Evolutionary conservation across 1,140 invertebrate genomes (phyloP), one percentile per base, ranked within the genome.

Genomic region (Megathymus violae): DNA sequence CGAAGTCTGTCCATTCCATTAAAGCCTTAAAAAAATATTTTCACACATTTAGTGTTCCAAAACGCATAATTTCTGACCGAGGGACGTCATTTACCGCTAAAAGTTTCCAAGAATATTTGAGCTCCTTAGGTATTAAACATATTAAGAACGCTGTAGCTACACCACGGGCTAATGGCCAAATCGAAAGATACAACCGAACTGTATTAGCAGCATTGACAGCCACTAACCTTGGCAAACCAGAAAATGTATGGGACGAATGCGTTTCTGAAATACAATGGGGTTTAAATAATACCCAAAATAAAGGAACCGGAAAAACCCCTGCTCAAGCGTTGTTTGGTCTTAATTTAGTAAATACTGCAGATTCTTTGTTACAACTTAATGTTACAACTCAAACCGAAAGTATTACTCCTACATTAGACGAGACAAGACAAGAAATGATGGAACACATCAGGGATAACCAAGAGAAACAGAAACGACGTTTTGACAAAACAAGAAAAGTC

Each of bases 91-190:
- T 63, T 17, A 67, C 60, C 4, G 22, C 47, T 1, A 52, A 27
- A 48, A 34, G 4, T 25, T 59, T 56, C 22, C 4, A 52, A 16
- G 10, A 40, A 14, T 52, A 40, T 16, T 6, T 52, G 1, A 6
- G 40, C 3, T 52, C 50, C 1, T 40, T 52, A 41, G 50, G 56
- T 15, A 47, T 73, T 14, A 74, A 64, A 58, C 69, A 64, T 27
- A 56, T 74, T 11, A 41, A 59, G 7, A 78, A 65, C 36, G 74
- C 71, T 1, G 62, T 71, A 3, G 76, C 52, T 9, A 71, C 73
- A 27, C 73, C 73, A 16, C 41, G 68, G 52, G 67, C 56, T 6
- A 81, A 76, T 44, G 82, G 80, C 1, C 85, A 83, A 65, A 19
- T 52, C 7, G 50, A 52, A 22, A 22, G 50, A 52, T 52, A 52